Evolutionary conservation across 2,888 invertebrate species (phyloP), one percentile per base, ranked within the genome.

Genomic region (Augochlorella aurata): DNA sequence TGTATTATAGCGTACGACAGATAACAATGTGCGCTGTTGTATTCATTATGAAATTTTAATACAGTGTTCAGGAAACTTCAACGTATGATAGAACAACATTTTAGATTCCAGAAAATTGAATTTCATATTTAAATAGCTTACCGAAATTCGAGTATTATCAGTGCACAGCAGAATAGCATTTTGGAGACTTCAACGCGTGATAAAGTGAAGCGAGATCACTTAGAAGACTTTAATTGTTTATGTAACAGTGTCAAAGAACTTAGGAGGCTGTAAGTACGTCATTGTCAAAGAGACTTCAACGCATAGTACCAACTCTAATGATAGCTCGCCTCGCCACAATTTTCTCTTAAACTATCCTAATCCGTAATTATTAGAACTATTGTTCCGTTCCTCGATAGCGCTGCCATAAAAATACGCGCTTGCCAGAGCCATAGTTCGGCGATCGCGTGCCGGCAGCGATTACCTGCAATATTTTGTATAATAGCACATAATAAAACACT

Each of bases 341-440:
- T 29, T 3, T 29, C 3, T 29, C 29, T 29, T 29, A 29, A 29
- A 29, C 29, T 29, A 29, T 29, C 29, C 3, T 3, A 29, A 29
- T 29, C 29, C 29, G 29, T 29, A 29, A 29, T 29, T 29, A 29
- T 29, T 1, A 1, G 1, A 70, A 50, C 9, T 63, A 21, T 74
- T 16, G 61, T 21, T 29, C 14, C n/a, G 47, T 54, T 68, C 52
- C 24, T 49, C 29, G n/a, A 9, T 9, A 21, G 14, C 63, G 21
- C 67, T 68, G 81, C 81, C 80, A 80, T 82, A 76, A 71, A 71
- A 9, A 52, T 21, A 61, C 52, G 38, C 10, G 47, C 24, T 73
- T 2, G 21, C 14, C 12, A 14, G n/a, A 24, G 14, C 45, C 52
- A 58, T 54, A 50, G 58, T 67, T 68, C 7, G 52, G 29, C n/a